Conservation (phyloP, 2,797 vertebrate genomes). For the Corythornis leucogaster region DNA sequence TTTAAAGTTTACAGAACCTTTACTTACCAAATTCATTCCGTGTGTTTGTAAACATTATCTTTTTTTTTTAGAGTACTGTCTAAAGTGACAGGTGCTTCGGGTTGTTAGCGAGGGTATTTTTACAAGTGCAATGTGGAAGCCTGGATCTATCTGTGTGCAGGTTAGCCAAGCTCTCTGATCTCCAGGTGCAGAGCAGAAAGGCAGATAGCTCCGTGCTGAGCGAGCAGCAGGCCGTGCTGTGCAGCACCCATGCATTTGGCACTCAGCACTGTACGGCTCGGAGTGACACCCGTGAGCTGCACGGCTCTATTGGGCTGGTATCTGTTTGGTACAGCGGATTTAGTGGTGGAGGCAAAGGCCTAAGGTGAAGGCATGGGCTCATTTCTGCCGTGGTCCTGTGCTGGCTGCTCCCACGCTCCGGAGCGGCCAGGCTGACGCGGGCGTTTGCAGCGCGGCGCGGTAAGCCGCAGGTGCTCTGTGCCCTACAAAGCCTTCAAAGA, state of each 20-base stretch:
- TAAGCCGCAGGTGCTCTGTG: constrained; percentile 74
- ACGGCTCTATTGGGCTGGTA: not conserved
- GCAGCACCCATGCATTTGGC: accelerated
- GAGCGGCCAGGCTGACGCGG: not conserved
- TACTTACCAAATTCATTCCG: not conserved
- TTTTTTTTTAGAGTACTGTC: not conserved
- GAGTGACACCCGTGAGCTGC: constrained; percentile 30
- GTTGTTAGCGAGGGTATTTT: constrained; percentile 4
- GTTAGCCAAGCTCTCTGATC: not conserved
- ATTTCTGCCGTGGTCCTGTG: constrained; percentile 3
- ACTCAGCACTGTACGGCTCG: constrained; percentile 27
- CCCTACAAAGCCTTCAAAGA: constrained; percentile 72
- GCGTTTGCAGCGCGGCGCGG: constrained; percentile 44
- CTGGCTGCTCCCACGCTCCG: constrained; percentile 22
- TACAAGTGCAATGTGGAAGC: not conserved
- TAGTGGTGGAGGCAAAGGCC: constrained; percentile 18
- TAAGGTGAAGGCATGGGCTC: constrained; percentile 49
- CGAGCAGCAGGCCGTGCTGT: accelerated
- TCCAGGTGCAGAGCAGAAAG: not conserved
- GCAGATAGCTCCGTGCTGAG: not conserved
- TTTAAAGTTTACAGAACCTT: not conserved
- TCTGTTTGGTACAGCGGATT: constrained; percentile 15
- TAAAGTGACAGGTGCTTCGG: constrained; percentile 9
- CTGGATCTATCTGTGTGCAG: not conserved
- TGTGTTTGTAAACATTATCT: not conserved